Evolutionary conservation across 2,797 vertebrate species (phyloP), one percentile per base, ranked within the genome.

Genomic region (Falco rusticolus): DNA sequence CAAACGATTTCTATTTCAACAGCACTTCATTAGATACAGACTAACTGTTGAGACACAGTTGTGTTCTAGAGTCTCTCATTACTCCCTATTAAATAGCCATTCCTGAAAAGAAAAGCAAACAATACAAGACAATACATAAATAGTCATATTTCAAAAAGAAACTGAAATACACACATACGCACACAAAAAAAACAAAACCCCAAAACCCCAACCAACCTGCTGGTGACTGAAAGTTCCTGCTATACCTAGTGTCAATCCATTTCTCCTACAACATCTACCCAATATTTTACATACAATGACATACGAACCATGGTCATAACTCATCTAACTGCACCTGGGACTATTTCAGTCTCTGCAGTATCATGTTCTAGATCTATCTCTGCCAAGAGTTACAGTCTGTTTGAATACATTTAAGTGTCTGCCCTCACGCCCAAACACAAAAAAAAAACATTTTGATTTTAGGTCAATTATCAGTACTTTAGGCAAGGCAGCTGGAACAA

Each of bases 201-300:
- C 65, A 21, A 59, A 21, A 29, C 22, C 11, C 11, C 34, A 26
- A 54, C 4, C 56, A 72, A 13, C 12, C 15, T 1, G 6, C 0
- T 1, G 1, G 14, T 79, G 34, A 82, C 59, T 61, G 11, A 33
- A 68, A 65, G 26, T 83, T 65, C 64, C 47, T 57, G 37, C 14
- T 70, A 17, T 63, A 63, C 7, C 26, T 64, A 15, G 2, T 45
- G 47, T 24, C 59, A 64, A 53, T 37, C 22, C 8, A 56, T 9
- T 74, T 80, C 86, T 93, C 48, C 60, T 56, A 20, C 31, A 64
- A 53, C 33, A 19, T 20, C 68, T 31, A 54, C 48, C 10, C 33
- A 13, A 0, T 53, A 88, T 77, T 66, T 80, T 51, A 82, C 5
- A 51, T 3, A 20, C 3, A 2, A 9, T 26, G 77, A 51, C 9